Conservation (phyloP, 2,888 invertebrate genomes). For the Euplexia lucipara region DNA sequence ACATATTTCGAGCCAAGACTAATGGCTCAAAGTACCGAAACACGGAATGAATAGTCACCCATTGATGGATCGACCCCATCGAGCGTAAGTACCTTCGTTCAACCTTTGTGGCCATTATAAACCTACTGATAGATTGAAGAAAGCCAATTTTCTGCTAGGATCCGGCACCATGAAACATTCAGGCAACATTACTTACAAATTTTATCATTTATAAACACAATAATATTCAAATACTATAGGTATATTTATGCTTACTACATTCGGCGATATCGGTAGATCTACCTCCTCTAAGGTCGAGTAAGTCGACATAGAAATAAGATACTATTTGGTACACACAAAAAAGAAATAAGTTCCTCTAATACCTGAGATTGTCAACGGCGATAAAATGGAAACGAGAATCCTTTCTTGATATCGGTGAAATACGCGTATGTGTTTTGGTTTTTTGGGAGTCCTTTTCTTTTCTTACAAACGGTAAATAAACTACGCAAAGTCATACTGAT, state of each 20-base stretch:
- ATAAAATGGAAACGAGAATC: conserved; percentile 62
- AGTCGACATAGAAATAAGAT: conserved; percentile 58
- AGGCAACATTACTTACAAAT: conserved; percentile 8
- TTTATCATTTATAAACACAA: conserved; percentile 24
- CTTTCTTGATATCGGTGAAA: conserved; percentile 62
- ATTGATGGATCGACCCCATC: no score
- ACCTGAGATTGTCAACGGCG: conserved; percentile 63
- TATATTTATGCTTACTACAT: conserved; percentile 33
- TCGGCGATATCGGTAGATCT: conserved; percentile 48
- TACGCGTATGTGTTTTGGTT: conserved; percentile 49
- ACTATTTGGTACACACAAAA: conserved; percentile 60
- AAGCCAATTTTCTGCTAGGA: background rate
- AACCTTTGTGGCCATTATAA: no score
- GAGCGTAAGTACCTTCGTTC: no score
- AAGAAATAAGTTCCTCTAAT: conserved; percentile 62
- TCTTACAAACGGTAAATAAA: conserved; percentile 3
- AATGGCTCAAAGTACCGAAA: no score
- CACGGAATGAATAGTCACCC: no score
- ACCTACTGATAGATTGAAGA: background rate
- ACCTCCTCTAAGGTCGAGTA: conserved; percentile 43
- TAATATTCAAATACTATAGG: conserved; percentile 33
- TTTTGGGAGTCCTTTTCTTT: conserved; percentile 18
- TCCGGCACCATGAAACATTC: background rate
- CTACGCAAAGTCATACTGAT: background rate
- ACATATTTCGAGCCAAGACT: no score